These are phyloP conservation scores for Lindbergichthys nudifrons DNA, from an alignment of 2,797 vertebrate genomes.

Conservation along the genomic window DNA sequence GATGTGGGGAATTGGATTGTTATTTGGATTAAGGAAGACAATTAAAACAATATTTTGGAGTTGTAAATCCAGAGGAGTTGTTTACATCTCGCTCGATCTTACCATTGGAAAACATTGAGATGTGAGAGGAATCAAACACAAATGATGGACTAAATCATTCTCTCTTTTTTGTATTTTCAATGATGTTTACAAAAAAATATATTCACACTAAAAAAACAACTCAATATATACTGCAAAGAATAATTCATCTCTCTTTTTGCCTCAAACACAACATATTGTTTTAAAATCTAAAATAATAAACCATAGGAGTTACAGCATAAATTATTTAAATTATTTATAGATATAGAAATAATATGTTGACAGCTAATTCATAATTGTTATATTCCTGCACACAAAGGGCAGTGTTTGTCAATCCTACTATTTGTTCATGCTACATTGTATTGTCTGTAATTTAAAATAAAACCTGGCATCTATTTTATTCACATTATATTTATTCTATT, in stretches of 20 bases:
- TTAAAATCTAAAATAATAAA: not conserved
- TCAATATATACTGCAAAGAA: not conserved
- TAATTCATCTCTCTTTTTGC: not conserved
- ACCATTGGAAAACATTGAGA: not conserved
- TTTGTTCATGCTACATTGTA: not conserved
- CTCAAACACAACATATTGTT: not conserved
- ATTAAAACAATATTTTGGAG: slow-evolving; percentile 9
- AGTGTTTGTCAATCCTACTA: not conserved
- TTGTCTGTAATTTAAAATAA: not conserved
- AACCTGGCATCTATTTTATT: not conserved
- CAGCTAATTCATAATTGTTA: slow-evolving; percentile 10
- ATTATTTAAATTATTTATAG: not conserved
- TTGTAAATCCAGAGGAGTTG: not conserved
- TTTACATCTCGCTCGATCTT: slow-evolving; percentile 1
- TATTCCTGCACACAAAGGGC: not conserved
- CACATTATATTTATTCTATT: too few relatives aligned
- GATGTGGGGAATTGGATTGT: slow-evolving; percentile 14
- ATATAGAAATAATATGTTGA: not conserved
- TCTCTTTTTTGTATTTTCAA: not conserved
- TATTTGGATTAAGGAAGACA: slow-evolving; percentile 7
- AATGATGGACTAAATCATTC: not conserved
- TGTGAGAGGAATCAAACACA: slow-evolving; percentile 2
- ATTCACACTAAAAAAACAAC: not conserved
- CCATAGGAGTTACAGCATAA: not conserved
- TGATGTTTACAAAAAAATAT: too few relatives aligned